Percentiles rank a stretch among this genome's conserved stretches.
These are phyloP conservation scores for Haliclona indistincta DNA, from an alignment of 37 sponge, comb jelly and placozoan species.

Conservation along the genomic window DNA sequence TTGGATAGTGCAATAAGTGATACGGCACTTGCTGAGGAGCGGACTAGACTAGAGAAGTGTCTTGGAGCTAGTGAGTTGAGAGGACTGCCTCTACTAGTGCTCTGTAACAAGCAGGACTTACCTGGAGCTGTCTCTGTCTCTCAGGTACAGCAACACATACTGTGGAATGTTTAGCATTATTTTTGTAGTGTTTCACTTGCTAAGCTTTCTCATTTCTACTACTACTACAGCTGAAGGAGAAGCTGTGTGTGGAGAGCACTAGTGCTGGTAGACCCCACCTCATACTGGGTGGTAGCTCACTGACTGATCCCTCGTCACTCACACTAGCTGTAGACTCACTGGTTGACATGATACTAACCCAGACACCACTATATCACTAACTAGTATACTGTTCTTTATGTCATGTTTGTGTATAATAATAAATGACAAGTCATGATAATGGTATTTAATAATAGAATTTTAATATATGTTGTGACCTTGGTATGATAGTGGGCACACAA, in stretches of 20 bases:
- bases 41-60: not conserved
- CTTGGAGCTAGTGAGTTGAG: slow-evolving; percentile 14
- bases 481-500: too few relatives aligned
- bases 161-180: too few relatives aligned
- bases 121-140: not conserved
- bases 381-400: too few relatives aligned
- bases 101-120: slow-evolving; percentile 69
- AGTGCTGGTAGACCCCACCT: not conserved
- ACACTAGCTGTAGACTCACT: too few relatives aligned
- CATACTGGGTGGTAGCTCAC: not conserved
- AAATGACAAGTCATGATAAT: too few relatives aligned
- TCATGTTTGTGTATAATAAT: too few relatives aligned
- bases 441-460: too few relatives aligned
- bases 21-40: not conserved
- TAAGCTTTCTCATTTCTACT: not conserved
- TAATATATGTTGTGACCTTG: too few relatives aligned
- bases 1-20: slow-evolving; percentile 41
- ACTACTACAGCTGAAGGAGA: not conserved
- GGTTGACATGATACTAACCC: too few relatives aligned
- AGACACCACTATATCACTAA: too few relatives aligned
- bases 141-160: slow-evolving; percentile 27
- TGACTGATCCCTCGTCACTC: not conserved
- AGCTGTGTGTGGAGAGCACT: not conserved
- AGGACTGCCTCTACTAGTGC: slow-evolving; percentile 61
- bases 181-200: too few relatives aligned